Base-by-base conservation (phyloP, 2,797 vertebrate species). In the Neopelma chrysocephalum region DNA sequence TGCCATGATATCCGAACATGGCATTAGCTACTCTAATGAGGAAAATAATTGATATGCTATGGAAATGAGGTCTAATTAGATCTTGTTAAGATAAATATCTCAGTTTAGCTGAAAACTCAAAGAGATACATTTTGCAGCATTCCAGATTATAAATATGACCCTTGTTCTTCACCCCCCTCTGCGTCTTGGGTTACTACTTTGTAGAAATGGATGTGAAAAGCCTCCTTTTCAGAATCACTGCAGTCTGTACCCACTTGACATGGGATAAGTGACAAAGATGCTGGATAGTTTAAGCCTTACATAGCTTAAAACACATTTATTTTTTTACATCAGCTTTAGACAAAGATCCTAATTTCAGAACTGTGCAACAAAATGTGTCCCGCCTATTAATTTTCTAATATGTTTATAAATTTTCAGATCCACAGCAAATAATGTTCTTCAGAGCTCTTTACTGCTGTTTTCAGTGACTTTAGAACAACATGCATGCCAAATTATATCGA, bases 11-110 rank as follows among this genome's bases (percentile, higher is more conserved):
- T 97, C 94, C 93, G 93, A 97, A 91, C 96, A 95, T 96, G 94
- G 95, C 95, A 96, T 97, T 95, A 96, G 94, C 83, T 89, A 66
- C 93, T 94, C 76, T 96, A 94, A 95, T 96, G 95, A 96, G 94
- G 94, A 96, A 95, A 96, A 96, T 97, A 97, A 97, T 96, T 96
- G 72, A 95, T 96, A 95, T 85, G 89, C 92, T 83, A 95, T 95
- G 93, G 93, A 96, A 97, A 97, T 97, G 93, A 96, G 87, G 89
- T 90, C 83, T 96, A 95, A 95, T 96, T 96, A 96, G 94, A 93
- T 96, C 95, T 94, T 89, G 88, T 93, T 94, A 96, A 93, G 86
- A 96, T 95, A 97, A 97, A 96, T 95, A 96, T 95, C 94, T 96
- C 75, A 45, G 92, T 95, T 97, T 84, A 78, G 68, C 88, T 91